Evolutionary conservation across 92 coral and sea anemone species (phyloP).

Genomic region (Porites evermanni): DNA sequence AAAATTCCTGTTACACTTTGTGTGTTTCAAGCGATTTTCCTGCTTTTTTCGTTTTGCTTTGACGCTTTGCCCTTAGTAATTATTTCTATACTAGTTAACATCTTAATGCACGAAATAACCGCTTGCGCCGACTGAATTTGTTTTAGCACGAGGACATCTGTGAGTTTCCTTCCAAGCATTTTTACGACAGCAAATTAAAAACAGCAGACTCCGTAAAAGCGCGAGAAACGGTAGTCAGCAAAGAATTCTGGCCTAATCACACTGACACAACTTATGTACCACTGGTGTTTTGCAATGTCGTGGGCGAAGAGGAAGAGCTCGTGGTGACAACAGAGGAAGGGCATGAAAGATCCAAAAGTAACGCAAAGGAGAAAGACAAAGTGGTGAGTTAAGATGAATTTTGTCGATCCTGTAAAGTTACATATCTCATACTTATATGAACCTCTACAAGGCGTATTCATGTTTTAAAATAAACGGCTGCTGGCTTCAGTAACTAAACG

Average conservation of each 20-base stretch:
- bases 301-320: constrained; percentile 68
- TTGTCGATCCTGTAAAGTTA: too few species aligned
- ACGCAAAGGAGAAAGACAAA: constrained; percentile 57
- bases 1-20: too few species aligned
- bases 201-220: constrained; percentile 56
- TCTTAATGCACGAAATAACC: too few species aligned
- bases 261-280: constrained; percentile 29
- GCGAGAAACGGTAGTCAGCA: constrained; percentile 20
- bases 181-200: constrained; percentile 58
- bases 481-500: too few species aligned
- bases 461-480: too few species aligned
- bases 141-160: constrained; percentile 73
- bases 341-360: constrained; percentile 70
- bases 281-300: constrained; percentile 74
- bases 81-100: too few species aligned
- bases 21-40: too few species aligned
- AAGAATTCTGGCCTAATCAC: constrained; percentile 61
- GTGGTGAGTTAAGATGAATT: constrained; percentile 43
- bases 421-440: too few species aligned
- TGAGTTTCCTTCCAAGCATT: constrained; percentile 70
- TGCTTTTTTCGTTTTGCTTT: too few species aligned
- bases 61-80: too few species aligned
- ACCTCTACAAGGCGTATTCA: too few species aligned
- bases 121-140: too few species aligned
- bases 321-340: constrained; percentile 72